A percentile compares a stretch with the other conserved stretches of the same genome.
Evolutionary conservation across 2,888 invertebrate genomes (phyloP).

Genomic region (Cryptophagus acutangulus): DNA sequence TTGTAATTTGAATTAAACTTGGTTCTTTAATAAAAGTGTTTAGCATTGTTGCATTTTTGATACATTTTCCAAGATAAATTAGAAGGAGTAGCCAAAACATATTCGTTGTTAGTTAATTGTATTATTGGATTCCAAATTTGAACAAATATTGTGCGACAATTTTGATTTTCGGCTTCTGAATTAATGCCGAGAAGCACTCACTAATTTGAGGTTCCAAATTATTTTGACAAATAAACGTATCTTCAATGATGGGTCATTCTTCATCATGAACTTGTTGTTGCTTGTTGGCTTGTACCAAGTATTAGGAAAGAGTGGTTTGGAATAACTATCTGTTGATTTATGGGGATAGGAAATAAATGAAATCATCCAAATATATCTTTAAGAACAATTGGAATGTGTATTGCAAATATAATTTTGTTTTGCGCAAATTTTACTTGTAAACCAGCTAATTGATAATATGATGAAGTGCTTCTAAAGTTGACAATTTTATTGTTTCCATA

Average conservation of each 20-base stretch:
- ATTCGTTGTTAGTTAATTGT: background rate
- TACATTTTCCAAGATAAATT: background rate
- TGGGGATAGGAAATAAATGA: constrained; percentile 18
- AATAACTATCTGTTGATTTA: constrained; percentile 14
- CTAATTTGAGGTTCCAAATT: constrained; percentile 1
- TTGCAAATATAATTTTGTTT: constrained; percentile 17
- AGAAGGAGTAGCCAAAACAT: background rate
- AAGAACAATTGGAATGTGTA: constrained; percentile 19
- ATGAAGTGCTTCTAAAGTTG: constrained; percentile 17
- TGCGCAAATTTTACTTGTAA: constrained; percentile 15
- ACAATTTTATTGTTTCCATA: constrained; percentile 14
- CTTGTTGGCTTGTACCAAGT: constrained; percentile 11
- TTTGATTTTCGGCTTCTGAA: background rate
- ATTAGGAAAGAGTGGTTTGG: constrained; percentile 16
- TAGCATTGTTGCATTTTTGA: background rate
- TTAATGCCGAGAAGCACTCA: background rate
- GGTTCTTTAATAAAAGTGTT: background rate
- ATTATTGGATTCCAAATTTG: background rate
- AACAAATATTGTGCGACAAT: background rate
- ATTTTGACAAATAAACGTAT: constrained; percentile 10
- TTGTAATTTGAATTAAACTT: background rate
- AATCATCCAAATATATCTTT: constrained; percentile 15
- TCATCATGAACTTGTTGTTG: constrained; percentile 16
- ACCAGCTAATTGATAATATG: constrained; percentile 18
- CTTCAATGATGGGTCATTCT: constrained; percentile 16